Conservation (phyloP, 30 jellyfish, hydroid and myxozoan genomes). For the Chrysaora quinquecirrha region DNA sequence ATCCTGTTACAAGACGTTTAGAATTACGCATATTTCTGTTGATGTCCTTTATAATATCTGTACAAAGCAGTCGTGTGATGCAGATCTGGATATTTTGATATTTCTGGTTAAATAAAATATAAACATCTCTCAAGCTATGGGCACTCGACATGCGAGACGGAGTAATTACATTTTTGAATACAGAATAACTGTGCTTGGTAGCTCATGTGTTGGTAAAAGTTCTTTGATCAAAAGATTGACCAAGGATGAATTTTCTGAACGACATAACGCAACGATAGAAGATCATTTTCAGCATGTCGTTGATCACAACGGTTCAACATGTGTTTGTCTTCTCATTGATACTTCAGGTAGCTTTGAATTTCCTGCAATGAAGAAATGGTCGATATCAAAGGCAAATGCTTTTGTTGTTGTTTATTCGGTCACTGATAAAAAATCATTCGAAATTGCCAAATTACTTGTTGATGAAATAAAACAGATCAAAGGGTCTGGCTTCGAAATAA, state of each 20-base stretch:
- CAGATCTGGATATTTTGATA: too few relatives aligned
- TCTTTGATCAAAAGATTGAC: conserved; percentile 78
- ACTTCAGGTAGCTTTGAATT: conserved; percentile 96
- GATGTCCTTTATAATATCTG: too few relatives aligned
- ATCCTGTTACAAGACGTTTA: not conserved
- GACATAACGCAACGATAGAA: conserved; percentile 82
- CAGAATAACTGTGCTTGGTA: conserved; percentile 94
- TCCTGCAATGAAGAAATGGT: conserved; percentile 97
- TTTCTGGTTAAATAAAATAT: too few relatives aligned
- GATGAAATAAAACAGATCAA: conserved; percentile 76
- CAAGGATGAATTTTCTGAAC: conserved; percentile 63
- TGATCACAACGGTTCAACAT: conserved; percentile 80
- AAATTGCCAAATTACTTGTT: conserved; percentile 70
- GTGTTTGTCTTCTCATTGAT: conserved; percentile 93
- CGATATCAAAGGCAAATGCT: conserved; percentile 92
- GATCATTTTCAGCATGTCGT: conserved; percentile 95
- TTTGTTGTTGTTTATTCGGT: conserved; percentile 90
- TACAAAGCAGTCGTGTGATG: too few relatives aligned
- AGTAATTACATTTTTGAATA: conserved; percentile 92
- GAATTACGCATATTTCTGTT: not conserved
- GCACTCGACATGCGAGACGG: conserved; percentile 70
- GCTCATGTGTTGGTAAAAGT: conserved; percentile 84
- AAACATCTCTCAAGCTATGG: conserved; percentile 1
- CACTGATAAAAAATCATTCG: conserved; percentile 81
- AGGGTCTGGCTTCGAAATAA: conserved; percentile 57